Evolutionary conservation across 1,140 invertebrate species (phyloP), one percentile per base, ranked within the genome.

Genomic region (Drosophila ficusphila): DNA sequence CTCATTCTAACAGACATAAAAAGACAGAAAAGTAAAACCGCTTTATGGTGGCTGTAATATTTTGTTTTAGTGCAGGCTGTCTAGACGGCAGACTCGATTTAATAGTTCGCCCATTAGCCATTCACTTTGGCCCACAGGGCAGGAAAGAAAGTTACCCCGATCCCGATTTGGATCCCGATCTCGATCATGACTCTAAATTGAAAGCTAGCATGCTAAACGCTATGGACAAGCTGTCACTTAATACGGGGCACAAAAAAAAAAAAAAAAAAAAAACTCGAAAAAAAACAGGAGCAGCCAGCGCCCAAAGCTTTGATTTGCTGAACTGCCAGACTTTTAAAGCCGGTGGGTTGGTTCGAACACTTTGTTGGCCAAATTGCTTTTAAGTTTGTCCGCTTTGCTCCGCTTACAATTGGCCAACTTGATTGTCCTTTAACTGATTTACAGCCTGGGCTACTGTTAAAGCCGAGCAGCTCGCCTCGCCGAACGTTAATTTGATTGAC

Each of bases 341-440:
- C 67, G 41, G 70, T 48, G 71, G 41, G 68, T 52, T 60, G 56
- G 38, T 36, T 27, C 11, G n/a, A 64, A 39, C 54, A 44, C 14
- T 18, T 67, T 42, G 48, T 34, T 38, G 21, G 48, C 41, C n/a
- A 39, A 52, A 60, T 61, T 46, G 39, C 39, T 16, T 14, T 46
- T 25, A 27, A 11, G 38, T 14, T 34, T 2, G 14, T 34, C n/a
- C 18, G 16, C n/a, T 62, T 33, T 48, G 69, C 47, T 65, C 47
- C 53, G 64, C 72, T 74, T 88, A 86, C 81, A 76, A 86, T 86
- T 86, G 81, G 42, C 39, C 44, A 58, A 65, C 76, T 60, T 79
- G 81, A 86, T 86, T 81, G 81, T 85, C 76, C 81, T 85, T 88
- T 81, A 85, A 86, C 76, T 76, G 81, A 86, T 86, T 86, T 81